Evolutionary conservation across 2,113 vertebrate species (phyloP), one percentile per base, ranked within the genome.

Genomic region (Rhegmatorhina hoffmannsi): DNA sequence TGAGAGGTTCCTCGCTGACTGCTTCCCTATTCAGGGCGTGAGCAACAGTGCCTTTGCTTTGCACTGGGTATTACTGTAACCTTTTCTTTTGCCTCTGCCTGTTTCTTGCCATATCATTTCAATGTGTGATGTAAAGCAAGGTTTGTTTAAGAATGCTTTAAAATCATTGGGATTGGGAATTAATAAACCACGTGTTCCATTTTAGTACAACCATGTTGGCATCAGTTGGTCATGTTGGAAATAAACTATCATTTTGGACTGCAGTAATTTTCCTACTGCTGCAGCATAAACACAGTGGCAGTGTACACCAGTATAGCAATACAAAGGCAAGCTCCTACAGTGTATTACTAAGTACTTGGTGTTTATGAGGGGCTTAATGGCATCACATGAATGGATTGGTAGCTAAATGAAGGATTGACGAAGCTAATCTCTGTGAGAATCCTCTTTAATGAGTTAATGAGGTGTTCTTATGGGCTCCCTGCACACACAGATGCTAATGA

Each of bases 401-500:
- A 86, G 93, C 87, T 97, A 95, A 97, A 96, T 96, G 93, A 95
- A 96, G 95, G 96, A 96, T 96, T 96, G 97, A 92, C 85, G 50
- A 89, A 94, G 29, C 67, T 97, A 96, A 97, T 97, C 95, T 95
- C 90, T 94, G 87, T 91, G 82, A 92, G 92, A 97, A 96, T 96
- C 90, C 89, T 95, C 86, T 96, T 95, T 97, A 97, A 97, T 96
- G 97, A 96, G 96, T 96, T 97, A 95, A 96, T 96, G 96, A 97
- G 89, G 87, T 96, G 85, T 91, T 97, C 95, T 94, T 96, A 94
- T 66, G 90, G 93, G 89, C 62, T 94, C 89, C 83, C 87, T 96
- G 38, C 95, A 84, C 80, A 95, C 78, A 89, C 77, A 86, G n/a
- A 95, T 96, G 90, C 70, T 95, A 95, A 92, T 90, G 91, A 96